Conservation (phyloP, 2,113 vertebrate genomes). For the Etheostoma spectabile region DNA sequence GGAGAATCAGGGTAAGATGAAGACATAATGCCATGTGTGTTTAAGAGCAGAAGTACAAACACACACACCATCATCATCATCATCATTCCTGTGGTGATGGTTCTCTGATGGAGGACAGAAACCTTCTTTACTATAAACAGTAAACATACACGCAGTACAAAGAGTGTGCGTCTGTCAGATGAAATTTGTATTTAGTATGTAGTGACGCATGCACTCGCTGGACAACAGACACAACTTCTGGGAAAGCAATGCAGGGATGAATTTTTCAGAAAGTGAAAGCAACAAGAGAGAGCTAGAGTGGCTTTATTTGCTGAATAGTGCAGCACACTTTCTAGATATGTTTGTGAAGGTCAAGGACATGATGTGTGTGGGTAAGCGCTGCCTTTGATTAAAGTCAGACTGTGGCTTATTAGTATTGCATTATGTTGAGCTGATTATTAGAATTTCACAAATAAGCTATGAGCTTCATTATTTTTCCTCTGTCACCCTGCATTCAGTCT, state of each 20-base stretch:
- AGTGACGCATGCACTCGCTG: constrained; percentile 24
- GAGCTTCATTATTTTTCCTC: background rate
- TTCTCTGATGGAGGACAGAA: constrained; percentile 19
- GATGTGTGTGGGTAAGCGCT: background rate
- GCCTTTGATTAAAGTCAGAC: constrained; percentile 18
- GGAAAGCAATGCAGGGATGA: constrained; percentile 2
- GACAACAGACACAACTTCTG: constrained; percentile 20
- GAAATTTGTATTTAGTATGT: constrained; percentile 8
- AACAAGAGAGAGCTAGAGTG: background rate
- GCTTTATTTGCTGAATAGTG: background rate
- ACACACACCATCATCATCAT: background rate
- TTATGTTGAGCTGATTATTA: background rate
- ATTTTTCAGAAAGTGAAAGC: constrained; percentile 5
- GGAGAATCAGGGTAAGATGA: constrained; percentile 90
- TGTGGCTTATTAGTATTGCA: background rate
- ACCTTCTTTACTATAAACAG: constrained; percentile 18
- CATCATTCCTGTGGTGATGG: constrained; percentile 1
- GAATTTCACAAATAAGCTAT: background rate
- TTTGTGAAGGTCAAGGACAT: constrained; percentile 1
- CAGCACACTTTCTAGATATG: background rate
- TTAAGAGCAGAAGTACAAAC: background rate
- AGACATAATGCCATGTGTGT: background rate
- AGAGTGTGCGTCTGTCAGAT: constrained; percentile 39
- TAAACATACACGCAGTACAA: constrained; percentile 19
- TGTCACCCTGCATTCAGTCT: background rate